Base-by-base conservation (phyloP, 2,888 invertebrate genomes). In the Ligdia adustata region DNA sequence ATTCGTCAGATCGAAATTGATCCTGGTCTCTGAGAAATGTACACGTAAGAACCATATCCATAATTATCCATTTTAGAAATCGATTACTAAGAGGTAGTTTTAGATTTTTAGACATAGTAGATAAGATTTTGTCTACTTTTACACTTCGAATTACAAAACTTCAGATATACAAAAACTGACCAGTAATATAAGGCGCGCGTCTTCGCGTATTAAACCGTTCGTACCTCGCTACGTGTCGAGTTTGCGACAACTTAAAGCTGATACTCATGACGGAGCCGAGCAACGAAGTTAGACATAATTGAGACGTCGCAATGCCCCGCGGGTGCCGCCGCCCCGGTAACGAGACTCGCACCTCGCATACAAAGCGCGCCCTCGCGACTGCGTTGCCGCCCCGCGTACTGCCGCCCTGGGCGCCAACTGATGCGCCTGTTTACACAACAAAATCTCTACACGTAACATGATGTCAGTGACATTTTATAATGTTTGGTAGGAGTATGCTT, bases 231-330 rank as follows among this genome's bases (percentile, higher is more conserved):
- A n/a, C 22, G 2, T 6, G 6, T 44, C 43, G 60, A 64, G 58
- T 61, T 70, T 48, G 54, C 58, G 62, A 66, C 66, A 68, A 69
- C 65, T 74, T 66, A 63, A 67, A 69, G 68, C 71, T 74, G 71
- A 72, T 72, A 70, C 66, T 72, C 62, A 71, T 76, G 77, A 75
- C 73, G 62, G 53, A 73, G 71, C 68, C 68, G 71, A 72, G 75
- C 75, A 82, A 85, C 77, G 77, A 80, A 79, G 81, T 84, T 83
- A 80, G 77, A 75, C 70, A 80, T 86, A 85, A 86, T 82, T 82
- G 82, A 80, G 78, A 75, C 72, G 76, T 72, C 75, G 59, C 72
- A 69, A 74, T 75, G 75, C 76, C 79, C 76, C 69, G 72, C 69
- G 81, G 80, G 76, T 68, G 62, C 67, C 62, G 62, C 62, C 56